Evolutionary conservation across 2,797 vertebrate genomes (phyloP).

Genomic region (Pipistrellus pipistrellus): DNA sequence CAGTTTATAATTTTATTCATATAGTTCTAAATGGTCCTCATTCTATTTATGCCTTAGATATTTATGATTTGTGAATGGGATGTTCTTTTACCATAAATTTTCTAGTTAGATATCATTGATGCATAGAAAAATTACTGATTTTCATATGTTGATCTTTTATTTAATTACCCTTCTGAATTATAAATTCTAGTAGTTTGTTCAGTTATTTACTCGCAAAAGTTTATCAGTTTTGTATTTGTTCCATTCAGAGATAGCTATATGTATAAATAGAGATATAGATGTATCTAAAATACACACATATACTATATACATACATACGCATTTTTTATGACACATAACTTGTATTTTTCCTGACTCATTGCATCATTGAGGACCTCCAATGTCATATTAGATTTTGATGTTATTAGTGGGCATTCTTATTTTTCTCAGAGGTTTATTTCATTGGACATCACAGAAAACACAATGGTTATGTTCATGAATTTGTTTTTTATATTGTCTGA

Average conservation of each 20-base stretch:
- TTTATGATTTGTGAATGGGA: neutral
- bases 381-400: neutral
- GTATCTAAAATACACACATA: neutral
- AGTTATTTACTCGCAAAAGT: conserved; percentile 36
- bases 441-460: neutral
- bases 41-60: neutral
- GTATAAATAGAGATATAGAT: neutral
- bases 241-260: neutral
- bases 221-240: neutral
- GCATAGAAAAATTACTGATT: neutral
- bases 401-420: neutral
- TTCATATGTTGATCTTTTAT: neutral
- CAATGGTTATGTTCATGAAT: neutral
- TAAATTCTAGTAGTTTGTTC: neutral
- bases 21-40: neutral
- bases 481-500: neutral
- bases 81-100: conserved; percentile 12
- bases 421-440: conserved; percentile 22
- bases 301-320: neutral
- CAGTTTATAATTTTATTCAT: neutral
- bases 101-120: neutral
- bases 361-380: neutral
- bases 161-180: neutral
- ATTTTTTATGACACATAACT: neutral
- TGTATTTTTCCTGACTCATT: conserved; percentile 24